Evolutionary conservation across 2,888 invertebrate species (phyloP), one percentile per base, ranked within the genome.

Genomic region (Clistopyga incitator): DNA sequence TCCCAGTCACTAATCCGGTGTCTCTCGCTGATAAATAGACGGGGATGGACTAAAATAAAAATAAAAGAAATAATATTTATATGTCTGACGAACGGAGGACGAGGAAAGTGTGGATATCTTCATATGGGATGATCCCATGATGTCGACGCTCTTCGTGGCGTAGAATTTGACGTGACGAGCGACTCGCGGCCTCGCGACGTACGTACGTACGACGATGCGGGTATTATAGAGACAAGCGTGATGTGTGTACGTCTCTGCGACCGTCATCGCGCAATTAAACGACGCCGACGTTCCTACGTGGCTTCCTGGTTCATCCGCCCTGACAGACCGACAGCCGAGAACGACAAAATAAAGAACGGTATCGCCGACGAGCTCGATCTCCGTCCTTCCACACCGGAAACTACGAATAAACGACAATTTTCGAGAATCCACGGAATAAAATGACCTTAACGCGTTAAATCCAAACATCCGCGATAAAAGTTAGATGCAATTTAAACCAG

Each of bases 271-370:
- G 75, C 70, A 72, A 83, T 83, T 79, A 83, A 83, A 76, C 76
- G 79, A 76, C 79, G 74, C 78, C 82, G 70, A 78, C 78, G 82
- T 59, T 54, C 18, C 50, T 72, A 18, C 45, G 20, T 34, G 70
- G 75, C 79, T 83, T 83, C 82, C 79, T 83, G 82, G 82, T 83
- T 83, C 65, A 71, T 83, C 71, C 68, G 34, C 34, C 59, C n/a
- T 25, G 56, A 59, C 13, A 29, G 61, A 25, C 56, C 50, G 59
- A 25, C n/a, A 72, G 47, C 15, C 11, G 59, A 50, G 50, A 11
- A 67, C 20, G 74, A 81, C n/a, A 52, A 68, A 59, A 65, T 67
- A 67, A 67, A 38, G 71, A 72, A 65, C 47, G 67, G 15, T 54
- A 52, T 54, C 20, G 6, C 23, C 20, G 47, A 34, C 47, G 15